Base-by-base conservation (phyloP, 2,113 vertebrate species). In the Setophaga coronata region DNA sequence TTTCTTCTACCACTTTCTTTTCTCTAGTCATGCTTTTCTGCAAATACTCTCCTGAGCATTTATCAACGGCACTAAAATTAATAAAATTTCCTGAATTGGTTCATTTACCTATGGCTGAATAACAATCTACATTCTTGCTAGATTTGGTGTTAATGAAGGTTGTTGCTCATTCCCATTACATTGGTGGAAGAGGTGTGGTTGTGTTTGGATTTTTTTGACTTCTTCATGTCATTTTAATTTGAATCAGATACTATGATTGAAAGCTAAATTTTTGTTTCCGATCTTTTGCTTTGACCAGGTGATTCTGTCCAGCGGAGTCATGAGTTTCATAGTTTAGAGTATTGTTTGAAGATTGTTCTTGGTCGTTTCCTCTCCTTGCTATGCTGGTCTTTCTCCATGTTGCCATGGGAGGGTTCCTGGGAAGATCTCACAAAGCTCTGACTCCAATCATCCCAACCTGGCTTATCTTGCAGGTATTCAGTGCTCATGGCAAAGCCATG, bases 81-180 rank as follows among this genome's bases (percentile, higher is more conserved):
- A 87, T 88, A n/a, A 9, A 15, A 50, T 97, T 96, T 94, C 65
- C 85, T 82, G 93, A 94, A 89, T 93, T 64, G 47, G 33, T 92
- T 92, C 29, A 82, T 90, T 79, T 93, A 50, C 74, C 50, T 73
- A 9, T 77, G 53, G 72, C 56, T 94, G 76, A 91, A 29, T 89
- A 57, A 56, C 56, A 91, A 64, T 83, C 85, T 72, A 73, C 48
- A 5, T 91, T 92, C 54, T 61, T 65, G 38, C 24, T 78, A 54
- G 33, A 61, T 94, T 65, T 90, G 72, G 13, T 93, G 43, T 62
- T 91, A 84, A 45, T 82, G 29, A 36, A 13, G 33, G 62, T 74
- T 94, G 62, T 78, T 85, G 40, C 73, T 88, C 11, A 1, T 79
- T 50, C 42, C 51, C 74, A 67, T 19, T 53, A 29, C 16, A 5